Conservation (phyloP, 92 coral and sea anemone species). For the Porites evermanni region DNA sequence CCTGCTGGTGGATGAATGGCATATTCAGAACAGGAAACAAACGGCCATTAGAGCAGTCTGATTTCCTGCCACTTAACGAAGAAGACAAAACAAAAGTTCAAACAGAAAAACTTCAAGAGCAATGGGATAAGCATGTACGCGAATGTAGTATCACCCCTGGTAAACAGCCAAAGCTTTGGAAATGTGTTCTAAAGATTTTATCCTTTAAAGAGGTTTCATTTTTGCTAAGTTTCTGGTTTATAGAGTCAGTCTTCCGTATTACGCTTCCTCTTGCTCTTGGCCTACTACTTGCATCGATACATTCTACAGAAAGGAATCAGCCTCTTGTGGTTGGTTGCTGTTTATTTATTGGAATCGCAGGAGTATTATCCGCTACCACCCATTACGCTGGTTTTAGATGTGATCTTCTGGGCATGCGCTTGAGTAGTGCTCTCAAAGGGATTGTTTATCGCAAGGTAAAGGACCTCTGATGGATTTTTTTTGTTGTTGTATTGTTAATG, state of each 20-base stretch:
- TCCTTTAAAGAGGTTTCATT: conserved; percentile 1
- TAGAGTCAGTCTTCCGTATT: conserved; percentile 11
- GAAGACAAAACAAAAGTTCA: conserved; percentile 21
- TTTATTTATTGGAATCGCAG: not conserved
- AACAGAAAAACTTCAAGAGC: conserved; percentile 1
- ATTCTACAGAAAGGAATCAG: not conserved
- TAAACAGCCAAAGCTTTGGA: conserved; percentile 20
- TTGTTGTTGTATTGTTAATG: too few species aligned
- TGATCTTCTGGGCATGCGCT: conserved; percentile 5
- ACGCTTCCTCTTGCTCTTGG: conserved; percentile 20
- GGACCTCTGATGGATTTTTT: too few species aligned
- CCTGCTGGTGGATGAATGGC: conserved; percentile 26
- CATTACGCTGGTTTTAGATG: conserved; percentile 12
- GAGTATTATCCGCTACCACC: not conserved
- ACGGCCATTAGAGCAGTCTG: conserved; percentile 19
- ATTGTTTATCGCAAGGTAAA: conserved; percentile 7
- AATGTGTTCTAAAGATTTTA: conserved; percentile 1
- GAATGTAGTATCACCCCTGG: not conserved
- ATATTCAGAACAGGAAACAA: conserved; percentile 11
- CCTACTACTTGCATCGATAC: not conserved
- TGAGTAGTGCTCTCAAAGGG: conserved; percentile 12
- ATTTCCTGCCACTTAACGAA: conserved; percentile 22
- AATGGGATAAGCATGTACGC: conserved; percentile 5
- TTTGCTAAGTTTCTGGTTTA: not conserved
- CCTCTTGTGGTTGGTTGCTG: not conserved